A percentile compares a stretch with the other conserved stretches of the same genome.
These are phyloP conservation scores for Chelmon rostratus DNA, from an alignment of 2,797 vertebrate genomes.

Conservation along the genomic window DNA sequence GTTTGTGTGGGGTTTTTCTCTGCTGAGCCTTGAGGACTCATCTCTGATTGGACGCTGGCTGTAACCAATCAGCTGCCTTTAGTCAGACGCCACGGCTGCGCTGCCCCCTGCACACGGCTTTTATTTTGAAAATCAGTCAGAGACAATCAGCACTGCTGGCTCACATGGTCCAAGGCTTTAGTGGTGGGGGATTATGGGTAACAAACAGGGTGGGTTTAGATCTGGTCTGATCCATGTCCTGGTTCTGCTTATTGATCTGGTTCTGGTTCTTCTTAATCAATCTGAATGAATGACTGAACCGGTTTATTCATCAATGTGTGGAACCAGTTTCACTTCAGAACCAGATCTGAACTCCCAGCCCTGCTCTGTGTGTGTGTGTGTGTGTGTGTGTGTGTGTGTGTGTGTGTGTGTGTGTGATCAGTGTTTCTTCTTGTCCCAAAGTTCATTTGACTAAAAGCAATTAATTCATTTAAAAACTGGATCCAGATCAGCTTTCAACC, in stretches of 20 bases:
- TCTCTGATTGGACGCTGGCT: slow-evolving; percentile 47
- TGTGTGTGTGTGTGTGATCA: slow-evolving; percentile 5
- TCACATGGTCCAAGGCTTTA: slow-evolving; percentile 1
- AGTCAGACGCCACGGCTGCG: slow-evolving; percentile 8
- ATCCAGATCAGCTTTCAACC: slow-evolving; percentile 8
- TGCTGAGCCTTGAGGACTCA: not conserved
- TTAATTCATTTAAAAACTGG: not conserved
- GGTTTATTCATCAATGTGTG: not conserved
- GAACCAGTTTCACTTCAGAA: slow-evolving; percentile 6
- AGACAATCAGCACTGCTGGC: slow-evolving; percentile 39
- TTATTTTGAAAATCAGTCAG: slow-evolving; percentile 42
- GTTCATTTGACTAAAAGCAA: not conserved
- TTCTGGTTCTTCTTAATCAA: too few relatives aligned
- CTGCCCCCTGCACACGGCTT: slow-evolving; percentile 16
- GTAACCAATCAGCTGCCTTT: slow-evolving; percentile 27
- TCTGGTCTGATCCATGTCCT: slow-evolving; percentile 14
- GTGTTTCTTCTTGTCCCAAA: slow-evolving; percentile 9
- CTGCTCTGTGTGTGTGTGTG: not conserved
- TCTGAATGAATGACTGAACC: too few relatives aligned
- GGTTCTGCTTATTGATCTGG: not conserved
- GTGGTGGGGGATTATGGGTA: slow-evolving; percentile 40
- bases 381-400: slow-evolving; percentile 4
- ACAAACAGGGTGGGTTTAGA: not conserved
- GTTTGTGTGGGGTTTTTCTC: slow-evolving; percentile 7
- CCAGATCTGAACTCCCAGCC: slow-evolving; percentile 9